Evolutionary conservation across 2,888 invertebrate species (phyloP).

Genomic region (Drosophila differens): DNA sequence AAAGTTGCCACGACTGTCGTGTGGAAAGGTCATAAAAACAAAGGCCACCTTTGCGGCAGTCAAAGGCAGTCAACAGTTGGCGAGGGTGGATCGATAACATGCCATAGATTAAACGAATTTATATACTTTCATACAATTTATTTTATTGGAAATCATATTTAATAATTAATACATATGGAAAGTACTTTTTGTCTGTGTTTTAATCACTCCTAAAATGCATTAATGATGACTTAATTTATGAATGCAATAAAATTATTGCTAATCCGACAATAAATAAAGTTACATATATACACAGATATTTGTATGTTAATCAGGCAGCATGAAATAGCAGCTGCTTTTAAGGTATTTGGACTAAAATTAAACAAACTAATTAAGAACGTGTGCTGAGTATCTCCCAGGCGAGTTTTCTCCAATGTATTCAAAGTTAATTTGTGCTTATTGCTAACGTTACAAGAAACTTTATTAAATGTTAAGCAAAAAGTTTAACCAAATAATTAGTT

Average conservation of each 20-base stretch:
- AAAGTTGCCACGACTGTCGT: constrained; percentile 57
- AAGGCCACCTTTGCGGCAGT: constrained; percentile 33
- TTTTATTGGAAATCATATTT: background rate
- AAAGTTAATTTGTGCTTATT: background rate
- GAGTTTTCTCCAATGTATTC: background rate
- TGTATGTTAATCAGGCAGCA: background rate
- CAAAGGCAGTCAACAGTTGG: constrained; percentile 59
- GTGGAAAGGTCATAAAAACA: constrained; percentile 62
- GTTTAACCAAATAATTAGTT: background rate
- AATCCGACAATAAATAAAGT: background rate
- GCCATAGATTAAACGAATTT: background rate
- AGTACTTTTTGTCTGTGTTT: background rate
- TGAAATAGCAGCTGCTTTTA: background rate
- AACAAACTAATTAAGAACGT: background rate
- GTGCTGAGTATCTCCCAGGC: background rate
- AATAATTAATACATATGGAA: background rate
- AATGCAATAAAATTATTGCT: background rate
- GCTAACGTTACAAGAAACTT: background rate
- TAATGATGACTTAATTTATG: background rate
- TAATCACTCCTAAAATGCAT: background rate
- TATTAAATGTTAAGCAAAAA: background rate
- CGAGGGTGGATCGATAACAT: constrained; percentile 32
- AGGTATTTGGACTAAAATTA: background rate
- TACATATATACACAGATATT: background rate
- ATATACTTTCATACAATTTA: background rate